phyloP scores from a whole-genome alignment of 92 coral and sea anemone genomes.

The Epizoanthus illoricatus region DNA sequence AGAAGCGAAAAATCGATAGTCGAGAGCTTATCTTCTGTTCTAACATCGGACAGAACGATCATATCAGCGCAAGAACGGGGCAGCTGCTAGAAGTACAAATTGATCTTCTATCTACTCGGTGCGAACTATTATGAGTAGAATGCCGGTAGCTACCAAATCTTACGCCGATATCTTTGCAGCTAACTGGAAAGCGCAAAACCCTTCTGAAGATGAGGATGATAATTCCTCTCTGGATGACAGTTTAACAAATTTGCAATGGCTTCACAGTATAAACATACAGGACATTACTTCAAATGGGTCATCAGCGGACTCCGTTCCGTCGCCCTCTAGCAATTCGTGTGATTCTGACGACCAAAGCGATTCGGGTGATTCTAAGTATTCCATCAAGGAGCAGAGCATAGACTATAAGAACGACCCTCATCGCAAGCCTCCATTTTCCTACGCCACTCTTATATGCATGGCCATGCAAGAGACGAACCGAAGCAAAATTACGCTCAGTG shows the following conservation, averaged over 20 bases:
- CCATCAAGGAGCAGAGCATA: constrained; percentile 71
- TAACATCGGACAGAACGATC: constrained; percentile 23
- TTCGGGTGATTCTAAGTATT: constrained; percentile 68
- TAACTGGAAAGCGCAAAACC: constrained; percentile 93
- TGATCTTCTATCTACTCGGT: neutral
- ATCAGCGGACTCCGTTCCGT: constrained; percentile 51
- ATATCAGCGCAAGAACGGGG: neutral
- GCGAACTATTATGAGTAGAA: constrained; percentile 62
- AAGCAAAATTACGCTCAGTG: constrained; percentile 92
- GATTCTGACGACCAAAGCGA: constrained; percentile 87
- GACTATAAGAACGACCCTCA: constrained; percentile 90
- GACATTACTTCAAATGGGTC: constrained; percentile 71
- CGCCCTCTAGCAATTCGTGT: constrained; percentile 62
- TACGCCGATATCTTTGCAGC: constrained; percentile 97
- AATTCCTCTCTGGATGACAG: constrained; percentile 80
- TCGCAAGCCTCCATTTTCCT: constrained; percentile 95
- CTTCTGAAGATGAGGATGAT: constrained; percentile 70
- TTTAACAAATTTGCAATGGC: constrained; percentile 95
- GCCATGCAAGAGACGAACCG: constrained; percentile 98
- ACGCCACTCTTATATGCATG: constrained; percentile 98
- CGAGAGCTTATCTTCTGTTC: constrained; percentile 13
- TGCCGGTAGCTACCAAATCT: constrained; percentile 82
- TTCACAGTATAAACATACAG: constrained; percentile 83
- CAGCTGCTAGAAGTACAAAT: constrained; percentile 18
- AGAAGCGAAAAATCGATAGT: neutral